Conservation (phyloP, 2,797 vertebrate genomes). For the Danio jaintianensis region DNA sequence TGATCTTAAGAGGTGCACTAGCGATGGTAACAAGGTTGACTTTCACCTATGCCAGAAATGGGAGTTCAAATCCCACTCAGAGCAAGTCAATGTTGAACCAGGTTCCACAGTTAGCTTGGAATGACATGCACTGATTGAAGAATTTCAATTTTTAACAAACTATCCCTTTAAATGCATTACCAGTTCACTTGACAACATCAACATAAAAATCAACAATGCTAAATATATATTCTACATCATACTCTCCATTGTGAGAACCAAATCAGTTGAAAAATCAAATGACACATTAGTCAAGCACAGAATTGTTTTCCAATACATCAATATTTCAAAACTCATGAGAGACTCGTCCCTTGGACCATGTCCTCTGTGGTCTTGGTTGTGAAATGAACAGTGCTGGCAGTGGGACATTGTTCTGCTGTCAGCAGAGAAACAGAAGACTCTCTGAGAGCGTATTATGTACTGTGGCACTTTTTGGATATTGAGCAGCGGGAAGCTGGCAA, state of each 20-base stretch:
- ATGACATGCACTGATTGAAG: neutral
- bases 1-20: no score
- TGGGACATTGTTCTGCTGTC: slow-evolving; percentile 72
- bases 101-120: neutral
- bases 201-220: neutral
- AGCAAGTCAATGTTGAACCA: no score
- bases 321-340: neutral
- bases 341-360: neutral
- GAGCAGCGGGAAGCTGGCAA: slow-evolving; percentile 86
- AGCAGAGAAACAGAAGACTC: slow-evolving; percentile 72
- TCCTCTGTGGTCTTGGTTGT: slow-evolving; percentile 62
- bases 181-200: neutral
- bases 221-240: neutral
- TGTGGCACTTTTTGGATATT: slow-evolving; percentile 71
- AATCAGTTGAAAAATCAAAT: neutral
- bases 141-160: neutral
- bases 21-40: no score
- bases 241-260: neutral
- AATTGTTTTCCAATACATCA: neutral
- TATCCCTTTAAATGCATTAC: neutral
- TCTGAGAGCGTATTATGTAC: slow-evolving; percentile 69
- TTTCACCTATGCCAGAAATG: no score
- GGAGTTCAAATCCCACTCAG: no score
- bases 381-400: slow-evolving; percentile 76
- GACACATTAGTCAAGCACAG: neutral